These are phyloP conservation scores for Uloborus diversus DNA, from an alignment of 1,140 invertebrate species.

Conservation along the genomic window DNA sequence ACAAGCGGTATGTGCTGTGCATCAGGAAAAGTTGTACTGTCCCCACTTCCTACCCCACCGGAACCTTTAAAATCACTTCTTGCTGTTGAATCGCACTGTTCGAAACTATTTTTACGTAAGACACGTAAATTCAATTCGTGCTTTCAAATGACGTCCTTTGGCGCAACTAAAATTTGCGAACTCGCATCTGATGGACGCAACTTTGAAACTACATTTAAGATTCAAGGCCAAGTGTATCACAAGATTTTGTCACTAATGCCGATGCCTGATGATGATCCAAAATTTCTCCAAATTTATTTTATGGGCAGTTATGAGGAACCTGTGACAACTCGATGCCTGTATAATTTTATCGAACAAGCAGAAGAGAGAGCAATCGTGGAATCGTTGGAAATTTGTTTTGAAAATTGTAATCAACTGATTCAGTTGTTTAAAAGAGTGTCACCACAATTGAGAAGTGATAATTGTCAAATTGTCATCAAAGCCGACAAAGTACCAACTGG, in stretches of 20 bases:
- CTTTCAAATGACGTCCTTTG: conserved; percentile 63
- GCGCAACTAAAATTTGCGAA: conserved; percentile 56
- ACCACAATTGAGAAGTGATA: no score
- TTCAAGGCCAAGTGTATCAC: conserved; percentile 1
- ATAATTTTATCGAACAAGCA: no score
- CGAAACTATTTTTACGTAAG: conserved; percentile 62
- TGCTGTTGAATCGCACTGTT: neutral
- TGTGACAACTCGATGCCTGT: no score
- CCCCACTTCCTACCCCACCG: neutral
- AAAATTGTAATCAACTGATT: no score
- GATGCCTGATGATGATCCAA: neutral
- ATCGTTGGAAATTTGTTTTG: no score
- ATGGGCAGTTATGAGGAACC: no score
- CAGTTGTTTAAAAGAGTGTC: no score
- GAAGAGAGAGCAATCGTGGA: no score
- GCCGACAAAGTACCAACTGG: conserved; percentile 63
- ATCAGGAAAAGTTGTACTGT: neutral
- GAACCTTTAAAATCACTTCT: neutral
- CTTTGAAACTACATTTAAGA: conserved; percentile 55
- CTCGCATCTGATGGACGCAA: conserved; percentile 17
- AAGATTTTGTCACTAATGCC: neutral
- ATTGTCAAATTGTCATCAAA: conserved; percentile 61
- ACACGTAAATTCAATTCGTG: conserved; percentile 64
- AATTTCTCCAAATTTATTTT: no score
- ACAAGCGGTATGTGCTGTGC: conserved; percentile 19